phyloP scores from a whole-genome alignment of 2,113 vertebrate species.

The Okapia johnstoni region DNA sequence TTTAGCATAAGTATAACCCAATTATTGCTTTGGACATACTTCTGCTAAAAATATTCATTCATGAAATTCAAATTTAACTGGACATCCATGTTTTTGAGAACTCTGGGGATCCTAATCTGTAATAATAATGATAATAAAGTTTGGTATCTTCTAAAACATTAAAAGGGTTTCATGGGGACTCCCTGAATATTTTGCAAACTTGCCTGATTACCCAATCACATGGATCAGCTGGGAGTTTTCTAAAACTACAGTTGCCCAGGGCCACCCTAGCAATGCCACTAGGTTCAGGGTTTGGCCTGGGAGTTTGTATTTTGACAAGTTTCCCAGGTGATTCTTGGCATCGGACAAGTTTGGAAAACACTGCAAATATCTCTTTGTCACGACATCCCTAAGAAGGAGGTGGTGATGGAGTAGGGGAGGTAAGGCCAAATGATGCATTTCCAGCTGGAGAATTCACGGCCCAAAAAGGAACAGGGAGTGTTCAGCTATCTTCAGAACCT shows the following conservation, averaged over 20 bases:
- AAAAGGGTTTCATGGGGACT: neutral
- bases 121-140: neutral
- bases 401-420: too few relatives aligned
- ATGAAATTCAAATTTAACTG: neutral
- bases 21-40: neutral
- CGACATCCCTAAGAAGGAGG: neutral
- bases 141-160: neutral
- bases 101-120: neutral
- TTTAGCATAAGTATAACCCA: neutral
- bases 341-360: neutral
- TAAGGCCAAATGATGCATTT: neutral
- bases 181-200: neutral
- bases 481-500: neutral
- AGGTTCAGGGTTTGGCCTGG: neutral
- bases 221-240: neutral
- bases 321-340: neutral
- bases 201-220: neutral
- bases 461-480: accelerated
- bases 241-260: neutral
- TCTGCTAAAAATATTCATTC: neutral
- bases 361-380: neutral
- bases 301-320: neutral
- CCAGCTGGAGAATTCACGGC: neutral
- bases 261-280: neutral
- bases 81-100: neutral